phyloP scores from a whole-genome alignment of 30 jellyfish, hydroid and myxozoan genomes.

The Cassiopea andromeda region DNA sequence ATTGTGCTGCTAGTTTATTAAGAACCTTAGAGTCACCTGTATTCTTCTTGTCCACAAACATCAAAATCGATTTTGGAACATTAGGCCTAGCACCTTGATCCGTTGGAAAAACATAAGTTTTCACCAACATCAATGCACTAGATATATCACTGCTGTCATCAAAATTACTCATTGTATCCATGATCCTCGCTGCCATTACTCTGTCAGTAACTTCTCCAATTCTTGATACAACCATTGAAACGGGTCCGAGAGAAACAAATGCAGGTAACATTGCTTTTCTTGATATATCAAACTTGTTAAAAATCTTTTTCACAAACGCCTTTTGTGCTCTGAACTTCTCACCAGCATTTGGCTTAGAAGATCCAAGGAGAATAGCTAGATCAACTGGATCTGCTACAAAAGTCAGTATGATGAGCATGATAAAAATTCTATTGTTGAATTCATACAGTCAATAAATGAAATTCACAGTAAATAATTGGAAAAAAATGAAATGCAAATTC shows the following conservation, averaged over 20 bases:
- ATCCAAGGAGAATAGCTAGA: slow-evolving; percentile 64
- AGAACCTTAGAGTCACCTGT: slow-evolving; percentile 48
- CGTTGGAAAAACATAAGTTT: slow-evolving; percentile 61
- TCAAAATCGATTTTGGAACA: slow-evolving; percentile 75
- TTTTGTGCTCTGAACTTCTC: slow-evolving; percentile 59
- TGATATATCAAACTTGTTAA: slow-evolving; percentile 46
- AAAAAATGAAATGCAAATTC: no score
- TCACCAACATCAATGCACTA: slow-evolving; percentile 72
- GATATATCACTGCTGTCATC: slow-evolving; percentile 57
- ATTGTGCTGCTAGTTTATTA: slow-evolving; percentile 67
- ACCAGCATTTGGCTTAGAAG: slow-evolving; percentile 51
- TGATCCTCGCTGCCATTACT: not conserved
- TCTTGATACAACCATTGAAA: slow-evolving; percentile 30
- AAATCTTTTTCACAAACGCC: slow-evolving; percentile 17
- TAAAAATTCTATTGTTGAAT: no score
- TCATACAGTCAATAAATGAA: no score
- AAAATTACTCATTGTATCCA: slow-evolving; percentile 17
- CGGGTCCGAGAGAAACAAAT: slow-evolving; percentile 63
- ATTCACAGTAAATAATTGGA: no score
- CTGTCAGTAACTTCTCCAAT: slow-evolving; percentile 43
- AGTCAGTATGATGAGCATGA: not conserved
- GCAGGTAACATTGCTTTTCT: slow-evolving; percentile 38
- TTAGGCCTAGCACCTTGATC: slow-evolving; percentile 81
- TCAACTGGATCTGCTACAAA: slow-evolving; percentile 41
- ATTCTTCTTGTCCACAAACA: slow-evolving; percentile 80